Conservation (phyloP, 2,797 vertebrate genomes). For the Eurystomus glaucurus region DNA sequence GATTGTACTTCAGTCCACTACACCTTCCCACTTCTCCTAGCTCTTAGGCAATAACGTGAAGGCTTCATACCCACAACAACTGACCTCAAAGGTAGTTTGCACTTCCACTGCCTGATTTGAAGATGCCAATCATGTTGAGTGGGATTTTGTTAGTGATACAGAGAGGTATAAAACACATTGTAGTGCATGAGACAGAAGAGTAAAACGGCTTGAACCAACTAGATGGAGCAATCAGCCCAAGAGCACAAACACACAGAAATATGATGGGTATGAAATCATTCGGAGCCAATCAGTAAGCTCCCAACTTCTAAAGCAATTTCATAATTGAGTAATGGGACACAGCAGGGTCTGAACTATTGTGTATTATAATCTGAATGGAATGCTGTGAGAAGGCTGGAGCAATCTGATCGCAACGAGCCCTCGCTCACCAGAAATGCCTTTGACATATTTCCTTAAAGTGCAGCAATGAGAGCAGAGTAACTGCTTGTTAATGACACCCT, state of each 20-base stretch:
- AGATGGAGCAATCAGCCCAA: slow-evolving; percentile 42
- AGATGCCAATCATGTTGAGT: background rate
- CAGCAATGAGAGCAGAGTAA: slow-evolving; percentile 45
- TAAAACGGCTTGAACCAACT: slow-evolving; percentile 33
- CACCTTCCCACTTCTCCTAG: background rate
- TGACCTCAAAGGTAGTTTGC: background rate
- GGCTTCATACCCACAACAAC: background rate
- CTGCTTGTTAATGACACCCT: slow-evolving; percentile 73
- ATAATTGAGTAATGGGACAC: slow-evolving; percentile 81
- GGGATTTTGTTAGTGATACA: background rate
- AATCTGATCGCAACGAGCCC: slow-evolving; percentile 69
- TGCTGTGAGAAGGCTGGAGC: slow-evolving; percentile 76
- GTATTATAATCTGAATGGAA: slow-evolving; percentile 82
- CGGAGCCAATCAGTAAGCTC: slow-evolving; percentile 75
- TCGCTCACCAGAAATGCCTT: slow-evolving; percentile 73
- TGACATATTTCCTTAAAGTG: slow-evolving; percentile 66
- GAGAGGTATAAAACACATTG: background rate
- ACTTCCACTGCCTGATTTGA: background rate
- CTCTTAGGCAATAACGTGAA: background rate
- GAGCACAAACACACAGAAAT: slow-evolving; percentile 74
- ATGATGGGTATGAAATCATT: slow-evolving; percentile 81
- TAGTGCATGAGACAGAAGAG: background rate
- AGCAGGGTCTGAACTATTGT: slow-evolving; percentile 80
- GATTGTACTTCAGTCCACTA: background rate
- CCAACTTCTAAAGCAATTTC: slow-evolving; percentile 79